Evolutionary conservation across 1,140 invertebrate species (phyloP), one percentile per base, ranked within the genome.

Genomic region (Tetragnatha versicolor): DNA sequence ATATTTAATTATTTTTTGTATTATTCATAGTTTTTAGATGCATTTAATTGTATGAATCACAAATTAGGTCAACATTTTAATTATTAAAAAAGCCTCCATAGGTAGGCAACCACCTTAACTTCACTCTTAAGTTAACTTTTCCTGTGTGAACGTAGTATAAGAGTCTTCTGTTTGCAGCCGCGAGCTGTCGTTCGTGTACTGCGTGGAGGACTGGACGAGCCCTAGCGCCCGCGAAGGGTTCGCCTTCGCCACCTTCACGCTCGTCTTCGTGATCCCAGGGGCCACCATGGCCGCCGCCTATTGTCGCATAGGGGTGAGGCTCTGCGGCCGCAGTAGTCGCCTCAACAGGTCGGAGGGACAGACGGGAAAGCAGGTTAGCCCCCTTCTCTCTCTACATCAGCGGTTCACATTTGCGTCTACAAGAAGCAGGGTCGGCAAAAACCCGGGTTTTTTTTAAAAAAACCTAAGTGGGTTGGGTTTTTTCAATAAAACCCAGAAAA

Each of bases 191-290:
- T 84, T 89, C 25, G 84, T 86, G 5, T 91, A 90, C 82, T 92
- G 91, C 81, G 87, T 88, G 17, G 91, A 92, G 70, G 61, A 83
- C 14, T 87, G 87, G 87, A 84, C 84, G 0, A 82, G 84, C 31
- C 81, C 81, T 31, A 53, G 82, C 33, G 84, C 84, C 82, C 81
- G 82, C 25, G 84, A 89, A 49, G 69, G 87, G 20, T 91, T 92
- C 82, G 91, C 91, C 2, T 86, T 89, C 6, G 87, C 91, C 53
- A 91, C 90, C 81, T 92, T 93, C 82, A 87, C 90, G 0, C 84
- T 92, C 37, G 91, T 93, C 39, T 93, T 93, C 82, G 90, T 90
- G 7, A 88, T 92, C 69, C 92, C 92, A 5, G 91, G 92, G n/a
- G 87, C 88, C 75, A 89, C 92, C 33, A 90, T 93, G 63, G 87